These are phyloP conservation scores for Tipula confusa DNA, from an alignment of 2,888 invertebrate genomes.

Conservation along the genomic window DNA sequence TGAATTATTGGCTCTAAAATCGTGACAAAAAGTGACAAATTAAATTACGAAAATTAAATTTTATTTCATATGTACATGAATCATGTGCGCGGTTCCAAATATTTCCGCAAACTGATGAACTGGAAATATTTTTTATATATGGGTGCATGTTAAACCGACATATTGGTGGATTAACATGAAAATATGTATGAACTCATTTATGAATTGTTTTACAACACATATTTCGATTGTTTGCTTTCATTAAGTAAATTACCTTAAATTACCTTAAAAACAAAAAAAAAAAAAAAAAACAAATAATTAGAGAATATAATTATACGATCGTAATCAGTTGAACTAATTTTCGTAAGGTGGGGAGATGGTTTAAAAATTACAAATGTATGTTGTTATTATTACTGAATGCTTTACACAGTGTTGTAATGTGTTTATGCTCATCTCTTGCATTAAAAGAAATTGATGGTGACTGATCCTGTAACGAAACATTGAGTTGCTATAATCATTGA, in stretches of 20 bases:
- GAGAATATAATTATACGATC: background rate
- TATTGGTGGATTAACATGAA: constrained; percentile 9
- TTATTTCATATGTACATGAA: background rate
- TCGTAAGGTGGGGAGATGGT: background rate
- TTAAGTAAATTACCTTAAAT: background rate
- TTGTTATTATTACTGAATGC: too few relatives aligned
- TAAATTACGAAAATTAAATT: background rate
- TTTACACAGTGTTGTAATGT: too few relatives aligned
- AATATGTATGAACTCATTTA: background rate
- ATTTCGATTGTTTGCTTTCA: constrained; percentile 14
- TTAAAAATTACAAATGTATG: too few relatives aligned
- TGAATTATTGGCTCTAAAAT: background rate
- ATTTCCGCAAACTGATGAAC: background rate
- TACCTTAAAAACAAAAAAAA: too few relatives aligned
- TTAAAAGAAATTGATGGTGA: too few relatives aligned
- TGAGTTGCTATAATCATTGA: too few relatives aligned
- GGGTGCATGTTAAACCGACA: background rate
- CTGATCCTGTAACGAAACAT: too few relatives aligned
- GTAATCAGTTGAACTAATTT: background rate
- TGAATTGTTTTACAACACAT: constrained; percentile 16
- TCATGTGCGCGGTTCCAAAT: background rate
- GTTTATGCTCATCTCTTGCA: too few relatives aligned
- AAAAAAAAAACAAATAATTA: background rate
- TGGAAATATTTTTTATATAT: background rate
- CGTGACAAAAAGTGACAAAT: constrained; percentile 20